Evolutionary conservation across 1,140 invertebrate genomes (phyloP), one percentile per base, ranked within the genome.

Genomic region (Drosophila chauvacae): DNA sequence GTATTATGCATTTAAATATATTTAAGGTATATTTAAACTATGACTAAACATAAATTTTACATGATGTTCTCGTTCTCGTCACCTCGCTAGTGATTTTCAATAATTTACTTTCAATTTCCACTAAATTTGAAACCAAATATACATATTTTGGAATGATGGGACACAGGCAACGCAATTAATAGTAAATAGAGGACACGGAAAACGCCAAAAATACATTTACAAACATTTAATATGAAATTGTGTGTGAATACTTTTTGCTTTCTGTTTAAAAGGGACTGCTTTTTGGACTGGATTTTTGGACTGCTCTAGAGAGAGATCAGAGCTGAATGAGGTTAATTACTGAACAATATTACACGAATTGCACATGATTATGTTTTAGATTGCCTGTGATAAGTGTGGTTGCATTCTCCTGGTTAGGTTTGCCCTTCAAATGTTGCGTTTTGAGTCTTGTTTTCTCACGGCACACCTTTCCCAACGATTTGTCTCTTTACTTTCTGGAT

Each of bases 11-110:
- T 88, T 88, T 88, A 88, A 90, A 88, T 88, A 88, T 90, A 84
- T 88, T 79, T 75, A 78, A 90, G 61, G 77, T 88, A 88, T 88
- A 90, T 90, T 90, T 90, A 90, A 90, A 90, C 85, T 90, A 90
- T 90, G 85, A 90, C 85, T 90, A 90, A 90, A 90, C 61, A 81
- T 90, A 88, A 84, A 81, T 90, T 90, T 84, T 77, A 87, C 80
- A 87, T 72, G 73, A 80, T 82, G 48, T 75, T 72, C 51, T 53
- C 33, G 59, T 48, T 48, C 74, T 48, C 74, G 51, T 81, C 78
- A 80, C 62, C 71, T 88, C 57, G 69, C 63, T 59, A 71, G 69
- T 72, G 69, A 72, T 59, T 64, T 44, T 77, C 35, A 84, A 68
- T 72, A 68, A 80, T 77, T 84, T 63, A 64, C 55, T 75, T 55